These are phyloP conservation scores for Phenganax marumi DNA, from an alignment of 92 coral and sea anemone species.

Conservation along the genomic window DNA sequence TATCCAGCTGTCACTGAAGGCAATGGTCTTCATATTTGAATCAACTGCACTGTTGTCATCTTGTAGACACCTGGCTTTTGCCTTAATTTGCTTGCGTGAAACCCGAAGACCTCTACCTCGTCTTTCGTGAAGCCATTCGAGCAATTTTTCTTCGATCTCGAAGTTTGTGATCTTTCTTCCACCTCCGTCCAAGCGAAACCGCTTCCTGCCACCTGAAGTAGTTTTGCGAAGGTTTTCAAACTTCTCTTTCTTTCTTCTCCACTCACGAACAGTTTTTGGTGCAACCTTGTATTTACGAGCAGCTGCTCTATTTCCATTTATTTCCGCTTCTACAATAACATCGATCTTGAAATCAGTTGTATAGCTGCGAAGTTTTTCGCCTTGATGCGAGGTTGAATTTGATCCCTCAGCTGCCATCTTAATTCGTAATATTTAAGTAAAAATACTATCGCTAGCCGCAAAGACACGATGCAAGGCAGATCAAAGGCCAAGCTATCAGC, in stretches of 20 bases:
- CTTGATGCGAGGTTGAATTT: constrained; percentile 4
- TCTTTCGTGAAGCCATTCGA: constrained; percentile 50
- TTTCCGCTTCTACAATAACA: constrained; percentile 12
- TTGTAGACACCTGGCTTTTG: constrained; percentile 47
- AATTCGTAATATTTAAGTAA: too few species aligned
- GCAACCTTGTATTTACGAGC: constrained; percentile 9
- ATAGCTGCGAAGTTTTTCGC: constrained; percentile 13
- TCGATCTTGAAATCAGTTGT: constrained; percentile 30
- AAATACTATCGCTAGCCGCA: too few species aligned
- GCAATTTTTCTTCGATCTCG: constrained; percentile 36
- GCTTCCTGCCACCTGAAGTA: constrained; percentile 29
- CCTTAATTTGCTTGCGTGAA: constrained; percentile 44
- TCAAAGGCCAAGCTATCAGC: too few species aligned
- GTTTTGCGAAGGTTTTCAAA: constrained; percentile 35
- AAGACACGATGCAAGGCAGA: too few species aligned
- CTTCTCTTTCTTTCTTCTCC: constrained; percentile 47
- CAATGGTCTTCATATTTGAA: constrained; percentile 3
- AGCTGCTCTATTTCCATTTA: constrained; percentile 17
- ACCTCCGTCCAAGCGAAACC: constrained; percentile 40
- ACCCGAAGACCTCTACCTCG: constrained; percentile 39
- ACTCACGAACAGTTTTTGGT: constrained; percentile 40
- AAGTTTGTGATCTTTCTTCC: constrained; percentile 34
- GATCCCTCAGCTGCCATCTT: too few species aligned
- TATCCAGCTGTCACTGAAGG: constrained; percentile 49
- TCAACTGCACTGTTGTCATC: constrained; percentile 36